phyloP scores from a whole-genome alignment of 2,113 vertebrate species.

The Ginglymostoma cirratum region DNA sequence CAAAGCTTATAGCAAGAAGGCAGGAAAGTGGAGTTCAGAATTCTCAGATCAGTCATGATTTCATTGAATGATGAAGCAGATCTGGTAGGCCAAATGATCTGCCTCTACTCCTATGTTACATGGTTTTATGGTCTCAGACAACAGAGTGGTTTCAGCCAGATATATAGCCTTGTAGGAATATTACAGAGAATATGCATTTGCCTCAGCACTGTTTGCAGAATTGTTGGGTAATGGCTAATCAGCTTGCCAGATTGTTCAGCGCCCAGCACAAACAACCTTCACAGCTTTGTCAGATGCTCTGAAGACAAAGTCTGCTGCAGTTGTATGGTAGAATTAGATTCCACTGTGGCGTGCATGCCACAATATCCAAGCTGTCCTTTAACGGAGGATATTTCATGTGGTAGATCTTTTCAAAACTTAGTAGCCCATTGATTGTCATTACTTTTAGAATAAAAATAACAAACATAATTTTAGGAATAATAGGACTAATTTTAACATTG shows the following conservation, averaged over 20 bases:
- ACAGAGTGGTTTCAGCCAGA: background rate
- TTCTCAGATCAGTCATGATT: too few relatives aligned
- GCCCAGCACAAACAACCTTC: background rate
- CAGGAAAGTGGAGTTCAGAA: too few relatives aligned
- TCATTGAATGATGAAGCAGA: too few relatives aligned
- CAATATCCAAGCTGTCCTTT: background rate
- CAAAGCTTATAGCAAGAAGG: too few relatives aligned
- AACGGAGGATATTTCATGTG: background rate
- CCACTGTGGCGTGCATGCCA: background rate
- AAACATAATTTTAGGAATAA: background rate
- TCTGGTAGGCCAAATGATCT: too few relatives aligned
- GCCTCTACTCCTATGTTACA: too few relatives aligned
- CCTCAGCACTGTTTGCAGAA: background rate
- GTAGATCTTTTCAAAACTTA: background rate
- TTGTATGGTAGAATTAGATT: background rate
- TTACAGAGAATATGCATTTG: background rate
- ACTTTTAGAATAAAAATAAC: background rate
- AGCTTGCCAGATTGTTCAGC: background rate
- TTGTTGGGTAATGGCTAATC: background rate
- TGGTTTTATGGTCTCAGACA: too few relatives aligned
- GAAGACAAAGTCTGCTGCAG: background rate
- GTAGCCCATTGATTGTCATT: background rate
- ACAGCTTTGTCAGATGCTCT: background rate
- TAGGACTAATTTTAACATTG: background rate
- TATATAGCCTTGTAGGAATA: background rate